Percentiles rank a stretch among this genome's conserved stretches.
Conservation (phyloP, 2,888 invertebrate species). For the Polylopha cassiicola region DNA sequence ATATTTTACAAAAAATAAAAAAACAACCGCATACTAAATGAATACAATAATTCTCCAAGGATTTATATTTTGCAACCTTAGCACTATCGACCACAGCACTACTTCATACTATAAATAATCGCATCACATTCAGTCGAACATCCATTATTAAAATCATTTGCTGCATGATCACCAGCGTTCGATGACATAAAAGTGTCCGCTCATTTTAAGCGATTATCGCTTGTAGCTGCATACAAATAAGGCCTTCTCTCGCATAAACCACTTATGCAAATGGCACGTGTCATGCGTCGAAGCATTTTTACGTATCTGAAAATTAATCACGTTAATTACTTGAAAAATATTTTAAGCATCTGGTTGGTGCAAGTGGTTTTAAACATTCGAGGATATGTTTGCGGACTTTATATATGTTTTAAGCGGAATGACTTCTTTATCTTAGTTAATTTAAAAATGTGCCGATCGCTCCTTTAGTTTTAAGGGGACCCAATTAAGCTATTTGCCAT, state of each 20-base stretch:
- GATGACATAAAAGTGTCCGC: conserved; percentile 61
- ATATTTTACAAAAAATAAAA: too few species aligned
- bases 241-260: conserved; percentile 25
- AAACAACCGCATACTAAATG: too few species aligned
- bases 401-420: conserved; percentile 17
- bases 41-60: too few species aligned
- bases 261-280: conserved; percentile 52
- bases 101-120: neutral
- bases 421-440: conserved; percentile 2
- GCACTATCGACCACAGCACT: too few species aligned
- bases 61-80: too few species aligned
- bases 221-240: conserved; percentile 30
- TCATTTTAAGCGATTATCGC: conserved; percentile 36
- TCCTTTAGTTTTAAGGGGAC: too few species aligned
- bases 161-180: conserved; percentile 30
- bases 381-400: too few species aligned
- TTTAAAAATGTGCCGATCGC: too few species aligned
- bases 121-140: conserved; percentile 24
- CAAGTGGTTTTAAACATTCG: conserved; percentile 18
- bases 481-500: too few species aligned
- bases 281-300: conserved; percentile 31
- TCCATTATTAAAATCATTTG: conserved; percentile 30
- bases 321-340: conserved; percentile 31
- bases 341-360: conserved; percentile 33
- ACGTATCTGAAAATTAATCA: conserved; percentile 31